These are phyloP conservation scores for Cyprinus carpio DNA, from an alignment of 2,113 vertebrate species.

Conservation along the genomic window DNA sequence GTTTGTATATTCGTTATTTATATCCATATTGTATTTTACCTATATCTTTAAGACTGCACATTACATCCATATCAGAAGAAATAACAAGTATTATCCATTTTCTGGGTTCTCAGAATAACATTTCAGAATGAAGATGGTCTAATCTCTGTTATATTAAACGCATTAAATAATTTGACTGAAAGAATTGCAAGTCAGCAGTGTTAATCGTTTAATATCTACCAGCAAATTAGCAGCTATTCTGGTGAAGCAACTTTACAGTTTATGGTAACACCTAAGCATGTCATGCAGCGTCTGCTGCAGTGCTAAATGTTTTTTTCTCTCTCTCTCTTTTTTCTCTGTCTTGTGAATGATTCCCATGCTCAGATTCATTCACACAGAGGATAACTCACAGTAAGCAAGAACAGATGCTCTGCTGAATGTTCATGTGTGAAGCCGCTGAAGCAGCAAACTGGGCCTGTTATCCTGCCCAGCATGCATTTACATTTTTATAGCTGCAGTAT, in stretches of 20 bases:
- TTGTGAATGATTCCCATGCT: not conserved
- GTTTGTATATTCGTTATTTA: no score
- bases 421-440: constrained; percentile 24
- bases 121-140: not conserved
- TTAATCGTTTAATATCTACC: not conserved
- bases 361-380: constrained; percentile 24
- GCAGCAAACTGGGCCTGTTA: constrained; percentile 35
- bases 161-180: not conserved
- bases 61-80: not conserved
- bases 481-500: constrained; percentile 36
- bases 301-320: not conserved
- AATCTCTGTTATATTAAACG: not conserved
- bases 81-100: not conserved
- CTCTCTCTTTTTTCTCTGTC: not conserved
- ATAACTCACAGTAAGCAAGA: not conserved
- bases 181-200: not conserved
- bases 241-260: not conserved
- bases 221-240: constrained; percentile 4
- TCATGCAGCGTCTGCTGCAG: not conserved
- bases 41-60: not conserved
- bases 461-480: not conserved
- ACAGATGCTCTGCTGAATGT: constrained; percentile 29
- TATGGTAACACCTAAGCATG: not conserved
- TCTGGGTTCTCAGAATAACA: not conserved
- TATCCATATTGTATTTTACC: not conserved